Conservation (phyloP, 1,140 invertebrate species). For the Mactra quadrangularis region DNA sequence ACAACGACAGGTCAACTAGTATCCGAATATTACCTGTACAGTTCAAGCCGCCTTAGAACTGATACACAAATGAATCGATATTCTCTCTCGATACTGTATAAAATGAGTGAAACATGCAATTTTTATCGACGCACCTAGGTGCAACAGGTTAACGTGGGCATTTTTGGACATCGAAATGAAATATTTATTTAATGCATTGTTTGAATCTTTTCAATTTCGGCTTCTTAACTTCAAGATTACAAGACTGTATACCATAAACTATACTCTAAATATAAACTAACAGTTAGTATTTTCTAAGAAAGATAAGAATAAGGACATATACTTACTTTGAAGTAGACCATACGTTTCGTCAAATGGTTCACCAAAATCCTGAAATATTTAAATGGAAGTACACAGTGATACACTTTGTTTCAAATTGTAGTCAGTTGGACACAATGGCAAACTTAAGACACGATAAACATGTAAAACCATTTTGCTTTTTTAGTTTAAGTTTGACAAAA, state of each 20-base stretch:
- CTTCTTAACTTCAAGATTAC: neutral
- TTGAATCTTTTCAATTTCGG: neutral
- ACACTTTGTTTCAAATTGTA: neutral
- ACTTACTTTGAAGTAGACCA: conserved; percentile 79
- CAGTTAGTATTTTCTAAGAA: neutral
- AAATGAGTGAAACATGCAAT: too few species aligned
- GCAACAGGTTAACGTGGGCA: too few species aligned
- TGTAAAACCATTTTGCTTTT: neutral
- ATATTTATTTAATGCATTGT: neutral
- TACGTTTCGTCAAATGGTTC: conserved; percentile 80
- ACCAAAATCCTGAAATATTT: conserved; percentile 77
- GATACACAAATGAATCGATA: too few species aligned
- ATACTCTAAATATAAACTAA: neutral
- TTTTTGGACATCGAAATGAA: neutral
- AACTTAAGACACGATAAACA: neutral
- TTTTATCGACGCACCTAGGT: too few species aligned
- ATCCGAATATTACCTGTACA: too few species aligned
- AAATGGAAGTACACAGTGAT: conserved; percentile 6
- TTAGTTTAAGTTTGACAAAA: neutral
- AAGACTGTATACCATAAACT: neutral
- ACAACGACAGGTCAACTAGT: too few species aligned
- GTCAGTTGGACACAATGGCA: neutral
- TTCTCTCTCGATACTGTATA: too few species aligned
- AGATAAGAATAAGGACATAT: neutral
- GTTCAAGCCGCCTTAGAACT: too few species aligned